Base-by-base conservation (phyloP, 2,797 vertebrate species). In the Crotalus adamanteus region DNA sequence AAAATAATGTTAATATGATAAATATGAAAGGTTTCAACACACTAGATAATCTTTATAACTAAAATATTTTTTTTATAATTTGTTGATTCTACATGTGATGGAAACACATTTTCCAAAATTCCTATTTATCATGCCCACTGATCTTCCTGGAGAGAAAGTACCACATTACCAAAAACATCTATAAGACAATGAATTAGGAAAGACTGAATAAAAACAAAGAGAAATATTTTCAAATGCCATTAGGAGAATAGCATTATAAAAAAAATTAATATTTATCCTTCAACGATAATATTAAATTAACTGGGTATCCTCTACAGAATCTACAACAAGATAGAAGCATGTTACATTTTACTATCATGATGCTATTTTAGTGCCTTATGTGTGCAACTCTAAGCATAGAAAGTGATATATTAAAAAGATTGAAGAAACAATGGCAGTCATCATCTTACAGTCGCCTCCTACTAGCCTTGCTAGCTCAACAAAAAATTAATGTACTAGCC, bases 281-380 rank as follows among this genome's bases (percentile, higher is more conserved):
- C 95, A 99, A 99, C 53, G 99, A 89, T 99, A 99, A 96, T 99
- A 97, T 95, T 99, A 99, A 97, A 99, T 98, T 93, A 99, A 97
- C 60, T 97, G 98, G 0, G 98, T 96, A 92, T 99, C 99, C 96
- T 99, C 99, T 0, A 98, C 94, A 0, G 97, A 98, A 94, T 99
- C 99, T 31, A 97, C 95, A 96, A 99, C 99, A 57, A 98, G 97
- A 99, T 99, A 97, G 89, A 96, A 96, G 85, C 3, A 94, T 25
- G 95, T 73, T 78, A 87, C 86, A 55, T 12, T 25, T 92, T 91
- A 6, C 69, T 42, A 59, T 93, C 47, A 94, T 94, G 90, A 73
- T 26, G 6, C 28, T 16, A 8, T 47, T 88, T 28, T 7, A 42
- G 1, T 78, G 14, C 13, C 26, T 42, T 88, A 83, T 42, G n/a